A percentile compares a stretch with the other conserved stretches of the same genome.
phyloP scores from a whole-genome alignment of 2,797 vertebrate species.

The Sebastes jordani region DNA sequence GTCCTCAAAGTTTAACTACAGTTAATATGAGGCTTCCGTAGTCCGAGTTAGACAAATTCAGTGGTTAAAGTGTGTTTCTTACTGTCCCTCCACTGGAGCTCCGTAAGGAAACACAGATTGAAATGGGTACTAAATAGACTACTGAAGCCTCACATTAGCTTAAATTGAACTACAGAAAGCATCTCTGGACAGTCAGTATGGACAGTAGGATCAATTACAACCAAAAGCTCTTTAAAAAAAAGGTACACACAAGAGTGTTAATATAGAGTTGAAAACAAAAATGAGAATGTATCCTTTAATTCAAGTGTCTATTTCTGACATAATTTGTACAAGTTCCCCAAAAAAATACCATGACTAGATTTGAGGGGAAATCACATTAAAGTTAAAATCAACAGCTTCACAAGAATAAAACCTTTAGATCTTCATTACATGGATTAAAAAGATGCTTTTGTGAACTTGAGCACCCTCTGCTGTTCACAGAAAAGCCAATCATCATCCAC shows the following conservation, averaged over 20 bases:
- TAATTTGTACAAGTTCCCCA: background rate
- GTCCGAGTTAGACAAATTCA: background rate
- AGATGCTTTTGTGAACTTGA: background rate
- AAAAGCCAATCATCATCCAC: background rate
- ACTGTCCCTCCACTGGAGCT: background rate
- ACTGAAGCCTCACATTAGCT: background rate
- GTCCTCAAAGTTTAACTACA: background rate
- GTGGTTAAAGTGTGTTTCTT: background rate
- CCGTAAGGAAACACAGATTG: background rate
- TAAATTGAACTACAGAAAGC: background rate
- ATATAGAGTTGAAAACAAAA: background rate
- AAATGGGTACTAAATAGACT: background rate
- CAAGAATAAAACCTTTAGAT: background rate
- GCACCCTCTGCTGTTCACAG: constrained; percentile 55
- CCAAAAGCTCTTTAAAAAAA: background rate
- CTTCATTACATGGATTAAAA: background rate
- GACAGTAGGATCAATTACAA: background rate
- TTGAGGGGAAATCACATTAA: background rate
- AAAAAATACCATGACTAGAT: no score
- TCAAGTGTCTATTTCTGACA: background rate
- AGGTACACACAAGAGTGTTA: no score
- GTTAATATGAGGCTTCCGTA: background rate
- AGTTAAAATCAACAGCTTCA: background rate
- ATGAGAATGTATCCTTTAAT: background rate
- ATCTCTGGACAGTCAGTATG: background rate